Base-by-base conservation (phyloP, 2,888 invertebrate species). In the Glaucopsyche alexis region DNA sequence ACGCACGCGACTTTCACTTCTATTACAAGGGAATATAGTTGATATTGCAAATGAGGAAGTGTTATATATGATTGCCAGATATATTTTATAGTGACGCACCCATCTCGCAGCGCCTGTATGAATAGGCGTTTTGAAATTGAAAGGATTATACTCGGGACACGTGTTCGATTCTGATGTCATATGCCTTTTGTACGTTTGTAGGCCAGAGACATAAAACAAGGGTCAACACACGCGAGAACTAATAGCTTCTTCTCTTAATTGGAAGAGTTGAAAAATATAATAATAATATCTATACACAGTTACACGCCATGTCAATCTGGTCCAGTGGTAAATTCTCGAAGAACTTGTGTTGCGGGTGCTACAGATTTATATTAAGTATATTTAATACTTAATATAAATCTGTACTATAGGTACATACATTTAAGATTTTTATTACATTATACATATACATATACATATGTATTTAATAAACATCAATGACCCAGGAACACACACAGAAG, bases 121-220 rank as follows among this genome's bases (percentile, higher is more conserved):
- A 88, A 88, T 86, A 85, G 86, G 85, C 81, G 83, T 85, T 84
- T 85, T 87, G 83, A 83, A 87, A 85, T 84, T 84, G 85, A 83
- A 85, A 83, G 86, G 82, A 82, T 86, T 82, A 84, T 84, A 83
- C 79, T 78, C 80, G 81, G 81, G 77, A 83, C 84, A 85, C 84
- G 82, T 82, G 83, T 81, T 40, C 52, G 38, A 72, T 66, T 64
- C 42, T 60, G 47, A 65, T 65, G 47, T 70, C 38, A 40, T 65
- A 66, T 47, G 64, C 14, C 60, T 71, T 42, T 60, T 45, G 60
- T 60, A 55, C 55, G 60, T 60, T 60, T 71, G 71, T 60, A 71
- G 55, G 50, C 13, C 38, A 60, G 65, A 72, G 16, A 65, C 45
- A 65, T 65, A 47, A 49, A 65, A 65, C 49, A 83, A 79, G 77